Percentiles rank a stretch among this genome's conserved stretches.
Conservation (phyloP, 2,113 vertebrate genomes). For the Setophaga petechia region DNA sequence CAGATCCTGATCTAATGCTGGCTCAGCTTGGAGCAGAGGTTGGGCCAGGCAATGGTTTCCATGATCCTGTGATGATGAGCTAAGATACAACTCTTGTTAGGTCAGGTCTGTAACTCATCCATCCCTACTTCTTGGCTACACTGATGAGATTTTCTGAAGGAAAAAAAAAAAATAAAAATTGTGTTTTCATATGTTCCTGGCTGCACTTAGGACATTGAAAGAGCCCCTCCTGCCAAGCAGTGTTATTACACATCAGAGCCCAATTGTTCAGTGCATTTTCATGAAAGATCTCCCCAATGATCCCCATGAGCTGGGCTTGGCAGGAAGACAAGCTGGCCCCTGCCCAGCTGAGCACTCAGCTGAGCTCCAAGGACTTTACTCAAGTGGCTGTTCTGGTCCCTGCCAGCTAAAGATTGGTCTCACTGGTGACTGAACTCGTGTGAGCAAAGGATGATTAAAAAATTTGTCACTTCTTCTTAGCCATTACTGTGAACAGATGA, state of each 20-base stretch:
- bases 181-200: conserved; percentile 17
- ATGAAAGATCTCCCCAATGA: neutral
- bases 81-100: neutral
- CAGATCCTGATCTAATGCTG: neutral
- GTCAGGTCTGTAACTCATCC: neutral
- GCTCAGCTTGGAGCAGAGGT: neutral
- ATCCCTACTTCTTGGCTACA: conserved; percentile 1
- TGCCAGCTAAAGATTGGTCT: conserved; percentile 6
- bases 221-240: neutral
- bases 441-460: conserved; percentile 2
- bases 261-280: neutral
- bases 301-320: neutral
- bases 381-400: neutral
- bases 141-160: neutral
- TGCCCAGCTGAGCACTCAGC: neutral
- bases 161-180: neutral
- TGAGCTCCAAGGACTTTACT: neutral
- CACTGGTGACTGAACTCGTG: neutral
- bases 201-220: neutral
- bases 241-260: neutral
- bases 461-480: neutral
- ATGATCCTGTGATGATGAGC: neutral
- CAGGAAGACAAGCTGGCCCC: conserved; percentile 2
- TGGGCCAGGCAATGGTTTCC: neutral
- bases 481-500: neutral